phyloP scores from a whole-genome alignment of 2,113 vertebrate genomes.

The Thunnus maccoyii region DNA sequence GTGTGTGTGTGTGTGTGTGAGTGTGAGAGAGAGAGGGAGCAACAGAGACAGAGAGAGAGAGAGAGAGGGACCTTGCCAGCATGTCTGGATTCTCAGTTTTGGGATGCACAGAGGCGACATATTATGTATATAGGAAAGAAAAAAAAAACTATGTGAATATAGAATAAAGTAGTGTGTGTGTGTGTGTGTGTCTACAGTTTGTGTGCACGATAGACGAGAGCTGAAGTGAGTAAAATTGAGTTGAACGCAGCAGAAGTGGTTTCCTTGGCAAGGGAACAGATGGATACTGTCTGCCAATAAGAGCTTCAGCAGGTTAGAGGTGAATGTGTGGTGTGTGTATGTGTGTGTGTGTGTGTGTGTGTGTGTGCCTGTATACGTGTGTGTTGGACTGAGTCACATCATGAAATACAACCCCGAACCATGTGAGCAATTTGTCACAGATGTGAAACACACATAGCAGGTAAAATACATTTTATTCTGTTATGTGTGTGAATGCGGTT shows the following conservation, averaged over 20 bases:
- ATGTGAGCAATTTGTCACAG: too few relatives aligned
- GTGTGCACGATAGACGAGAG: neutral
- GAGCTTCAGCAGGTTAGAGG: neutral
- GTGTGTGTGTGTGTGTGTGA: slow-evolving; percentile 1
- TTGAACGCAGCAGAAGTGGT: neutral
- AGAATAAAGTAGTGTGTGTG: too few relatives aligned
- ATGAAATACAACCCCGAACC: too few relatives aligned
- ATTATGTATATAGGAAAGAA: neutral
- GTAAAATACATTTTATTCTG: too few relatives aligned
- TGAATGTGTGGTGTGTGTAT: neutral
- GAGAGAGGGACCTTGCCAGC: neutral
- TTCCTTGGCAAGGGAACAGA: neutral
- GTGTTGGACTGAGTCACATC: too few relatives aligned
- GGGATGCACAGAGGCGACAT: neutral
- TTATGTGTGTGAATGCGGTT: too few relatives aligned
- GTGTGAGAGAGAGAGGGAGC: too few relatives aligned
- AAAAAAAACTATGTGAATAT: neutral
- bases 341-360: too few relatives aligned
- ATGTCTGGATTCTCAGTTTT: slow-evolving; percentile 1
- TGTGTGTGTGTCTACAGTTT: neutral
- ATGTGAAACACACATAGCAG: too few relatives aligned
- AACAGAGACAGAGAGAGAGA: too few relatives aligned
- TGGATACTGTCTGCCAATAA: neutral
- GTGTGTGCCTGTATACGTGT: too few relatives aligned
- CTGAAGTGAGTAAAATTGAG: slow-evolving; percentile 11